These are phyloP conservation scores for Centropristis striata DNA, from an alignment of 2,113 vertebrate species.

Conservation along the genomic window DNA sequence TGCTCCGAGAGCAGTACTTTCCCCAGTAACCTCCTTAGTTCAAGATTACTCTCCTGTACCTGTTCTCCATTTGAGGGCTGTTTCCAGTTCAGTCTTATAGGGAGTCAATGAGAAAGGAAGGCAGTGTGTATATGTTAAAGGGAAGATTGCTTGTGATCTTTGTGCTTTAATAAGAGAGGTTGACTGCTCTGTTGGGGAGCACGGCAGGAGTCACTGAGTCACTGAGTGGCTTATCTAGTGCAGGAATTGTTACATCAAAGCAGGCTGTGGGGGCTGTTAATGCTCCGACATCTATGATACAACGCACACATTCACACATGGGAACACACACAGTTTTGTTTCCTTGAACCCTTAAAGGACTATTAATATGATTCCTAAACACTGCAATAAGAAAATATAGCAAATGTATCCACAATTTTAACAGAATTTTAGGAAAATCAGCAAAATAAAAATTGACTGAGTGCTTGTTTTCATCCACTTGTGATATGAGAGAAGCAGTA, in stretches of 20 bases:
- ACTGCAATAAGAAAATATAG: background rate
- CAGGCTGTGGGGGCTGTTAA: conserved; percentile 30
- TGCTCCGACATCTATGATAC: conserved; percentile 13
- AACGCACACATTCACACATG: conserved; percentile 2
- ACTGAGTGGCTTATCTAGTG: conserved; percentile 44
- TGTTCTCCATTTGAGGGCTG: conserved; percentile 49
- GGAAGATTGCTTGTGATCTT: conserved; percentile 49
- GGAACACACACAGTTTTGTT: background rate
- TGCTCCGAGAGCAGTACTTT: conserved; percentile 55
- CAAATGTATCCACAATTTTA: background rate
- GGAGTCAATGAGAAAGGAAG: conserved; percentile 11
- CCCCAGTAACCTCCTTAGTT: conserved; percentile 66
- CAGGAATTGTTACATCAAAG: conserved; percentile 66
- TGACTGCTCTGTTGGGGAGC: conserved; percentile 52
- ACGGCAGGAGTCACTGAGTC: conserved; percentile 51
- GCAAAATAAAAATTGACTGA: no score
- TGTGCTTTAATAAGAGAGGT: conserved; percentile 59
- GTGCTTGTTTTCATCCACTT: no score
- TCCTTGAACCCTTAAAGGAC: background rate
- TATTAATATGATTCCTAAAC: background rate
- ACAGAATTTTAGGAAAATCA: no score
- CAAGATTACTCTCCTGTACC: conserved; percentile 59
- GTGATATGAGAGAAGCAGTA: no score
- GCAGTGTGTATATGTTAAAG: conserved; percentile 17
- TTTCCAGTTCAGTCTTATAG: conserved; percentile 52